Conservation (phyloP, 2,888 invertebrate genomes). For the Sarcophaga carnaria region DNA sequence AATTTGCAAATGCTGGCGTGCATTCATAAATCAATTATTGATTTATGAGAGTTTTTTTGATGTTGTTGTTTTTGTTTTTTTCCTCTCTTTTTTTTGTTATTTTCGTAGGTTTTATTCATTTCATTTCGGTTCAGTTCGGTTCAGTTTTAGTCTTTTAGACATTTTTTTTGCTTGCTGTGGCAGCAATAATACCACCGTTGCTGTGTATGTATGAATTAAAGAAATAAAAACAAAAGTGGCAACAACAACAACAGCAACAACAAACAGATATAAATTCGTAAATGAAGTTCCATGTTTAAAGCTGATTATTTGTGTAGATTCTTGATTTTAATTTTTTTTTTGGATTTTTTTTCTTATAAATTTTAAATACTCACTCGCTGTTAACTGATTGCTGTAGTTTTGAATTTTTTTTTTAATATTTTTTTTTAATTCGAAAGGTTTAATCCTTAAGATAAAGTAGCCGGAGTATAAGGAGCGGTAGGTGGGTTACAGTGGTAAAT, state of each 20-base stretch:
- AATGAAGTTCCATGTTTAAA: constrained; percentile 45
- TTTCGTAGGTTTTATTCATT: constrained; percentile 44
- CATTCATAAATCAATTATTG: constrained; percentile 74
- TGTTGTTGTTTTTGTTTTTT: constrained; percentile 30
- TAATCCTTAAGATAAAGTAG: constrained; percentile 24
- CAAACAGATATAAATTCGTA: constrained; percentile 3
- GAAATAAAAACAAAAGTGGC: not conserved
- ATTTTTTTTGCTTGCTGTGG: constrained; percentile 16
- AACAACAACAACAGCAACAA: too few relatives aligned
- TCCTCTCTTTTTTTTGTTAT: constrained; percentile 13
- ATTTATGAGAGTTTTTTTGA: constrained; percentile 71
- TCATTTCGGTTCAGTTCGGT: not conserved
- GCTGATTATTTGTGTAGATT: constrained; percentile 59
- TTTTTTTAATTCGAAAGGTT: not conserved
- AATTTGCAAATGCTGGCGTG: constrained; percentile 71
- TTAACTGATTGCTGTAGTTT: constrained; percentile 13
- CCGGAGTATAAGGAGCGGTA: not conserved
- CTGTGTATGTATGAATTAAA: not conserved
- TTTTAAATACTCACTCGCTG: constrained; percentile 34
- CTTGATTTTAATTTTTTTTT: not conserved
- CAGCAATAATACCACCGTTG: constrained; percentile 11
- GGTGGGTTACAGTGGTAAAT: not conserved
- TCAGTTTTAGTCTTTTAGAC: not conserved
- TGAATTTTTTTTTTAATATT: not conserved
- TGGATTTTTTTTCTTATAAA: not conserved